Evolutionary conservation across 2,797 vertebrate species (phyloP), one percentile per base, ranked within the genome.

Genomic region (Carduelis carduelis): DNA sequence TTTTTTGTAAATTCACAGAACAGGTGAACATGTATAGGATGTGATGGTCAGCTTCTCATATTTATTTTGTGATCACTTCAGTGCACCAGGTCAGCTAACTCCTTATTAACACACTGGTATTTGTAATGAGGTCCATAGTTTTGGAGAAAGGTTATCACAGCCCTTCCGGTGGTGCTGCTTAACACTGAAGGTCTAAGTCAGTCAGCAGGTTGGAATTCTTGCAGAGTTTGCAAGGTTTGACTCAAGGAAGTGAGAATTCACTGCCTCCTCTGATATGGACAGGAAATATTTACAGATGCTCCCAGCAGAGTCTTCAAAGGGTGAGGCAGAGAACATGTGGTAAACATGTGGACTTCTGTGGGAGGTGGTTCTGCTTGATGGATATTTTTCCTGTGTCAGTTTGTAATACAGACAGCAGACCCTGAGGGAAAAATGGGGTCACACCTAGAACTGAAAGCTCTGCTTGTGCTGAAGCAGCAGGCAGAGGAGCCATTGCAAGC

Each of bases 271-370:
- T 9, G 52, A 14, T 81, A 84, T 13, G 39, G 80, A 65, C 49
- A 57, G 70, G 68, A 91, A 95, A 76, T 26, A 35, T 79, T 93
- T 84, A 86, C 78, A 77, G 76, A 86, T 76, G 65, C 7, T 95
- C 76, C 88, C 56, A 69, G 66, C 19, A 68, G 61, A 56, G 26
- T 74, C 88, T 93, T 96, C 91, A 94, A 96, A 94, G 71, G 41
- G 47, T 52, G 78, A 88, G 49, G 74, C 83, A 94, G 82, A 92
- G 95, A 87, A 72, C 87, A 92, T 39, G 15, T 93, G 89, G 81
- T 74, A 69, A 92, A 87, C 78, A 64, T 79, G 81, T 94, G 87
- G 72, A 47, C 21, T 59, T 86, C 41, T 11, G 39, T 20, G 44
- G 32, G 16, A 70, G 22, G 39, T 65, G 52, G 27, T 90, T 94